These are phyloP conservation scores for Arremon brunneinucha DNA, from an alignment of 2,797 vertebrate genomes.

Conservation along the genomic window DNA sequence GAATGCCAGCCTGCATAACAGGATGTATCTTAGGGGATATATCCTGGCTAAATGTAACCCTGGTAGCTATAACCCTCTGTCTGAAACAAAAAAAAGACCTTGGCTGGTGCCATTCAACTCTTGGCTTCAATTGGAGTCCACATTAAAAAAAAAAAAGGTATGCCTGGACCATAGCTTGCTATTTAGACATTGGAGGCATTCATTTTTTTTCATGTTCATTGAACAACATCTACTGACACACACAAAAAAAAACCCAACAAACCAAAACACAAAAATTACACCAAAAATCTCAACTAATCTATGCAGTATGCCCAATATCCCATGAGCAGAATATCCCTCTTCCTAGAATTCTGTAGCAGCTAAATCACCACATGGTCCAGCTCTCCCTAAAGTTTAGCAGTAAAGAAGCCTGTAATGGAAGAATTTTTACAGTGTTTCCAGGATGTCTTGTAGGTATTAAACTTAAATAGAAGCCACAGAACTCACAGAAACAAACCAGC, in stretches of 20 bases:
- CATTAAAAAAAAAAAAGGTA: neutral
- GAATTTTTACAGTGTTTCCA: neutral
- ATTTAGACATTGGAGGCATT: neutral
- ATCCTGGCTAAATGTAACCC: neutral
- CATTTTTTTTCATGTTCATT: neutral
- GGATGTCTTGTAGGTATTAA: neutral
- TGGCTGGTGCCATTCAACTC: neutral
- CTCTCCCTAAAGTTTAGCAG: neutral
- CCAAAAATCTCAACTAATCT: neutral
- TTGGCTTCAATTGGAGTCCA: neutral
- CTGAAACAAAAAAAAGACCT: neutral
- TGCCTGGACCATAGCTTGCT: neutral
- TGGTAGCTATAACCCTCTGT: neutral
- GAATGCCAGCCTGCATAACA: neutral
- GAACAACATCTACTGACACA: neutral
- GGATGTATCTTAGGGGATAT: neutral
- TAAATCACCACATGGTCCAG: neutral
- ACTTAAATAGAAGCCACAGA: neutral
- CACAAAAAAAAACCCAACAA: accelerated
- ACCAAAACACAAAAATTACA: too few relatives aligned
- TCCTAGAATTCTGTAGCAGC: neutral
- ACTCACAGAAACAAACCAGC: neutral
- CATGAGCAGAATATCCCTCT: neutral
- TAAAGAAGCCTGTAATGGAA: neutral
- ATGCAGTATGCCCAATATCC: neutral